Evolutionary conservation across 2,888 invertebrate species (phyloP).

Genomic region (Dolichopus griseipennis): DNA sequence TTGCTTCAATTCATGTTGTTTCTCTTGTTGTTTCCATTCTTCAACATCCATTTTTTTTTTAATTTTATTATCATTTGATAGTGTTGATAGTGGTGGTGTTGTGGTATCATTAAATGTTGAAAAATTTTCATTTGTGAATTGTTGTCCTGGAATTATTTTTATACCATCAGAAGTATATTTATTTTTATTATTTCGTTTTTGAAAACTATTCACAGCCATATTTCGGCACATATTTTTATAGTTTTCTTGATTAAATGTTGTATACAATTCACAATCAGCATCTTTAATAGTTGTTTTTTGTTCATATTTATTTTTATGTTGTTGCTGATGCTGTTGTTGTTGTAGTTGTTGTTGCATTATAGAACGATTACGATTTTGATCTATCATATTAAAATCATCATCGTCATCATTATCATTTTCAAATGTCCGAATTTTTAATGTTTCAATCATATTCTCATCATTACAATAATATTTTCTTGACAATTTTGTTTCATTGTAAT

Average conservation of each 20-base stretch:
- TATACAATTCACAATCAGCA: not conserved
- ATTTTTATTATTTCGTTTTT: not conserved
- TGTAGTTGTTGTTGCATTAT: constrained; percentile 10
- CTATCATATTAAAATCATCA: not conserved
- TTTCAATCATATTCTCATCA: not conserved
- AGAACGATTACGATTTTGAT: no score
- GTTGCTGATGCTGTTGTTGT: constrained; percentile 10
- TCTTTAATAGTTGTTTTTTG: not conserved
- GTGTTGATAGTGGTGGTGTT: not conserved
- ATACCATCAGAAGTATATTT: not conserved
- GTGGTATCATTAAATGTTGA: not conserved
- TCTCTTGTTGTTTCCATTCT: no score
- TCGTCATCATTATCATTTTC: not conserved
- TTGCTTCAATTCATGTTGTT: no score
- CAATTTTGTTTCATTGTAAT: not conserved
- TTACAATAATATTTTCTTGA: no score
- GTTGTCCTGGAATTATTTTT: not conserved
- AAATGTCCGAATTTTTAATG: not conserved
- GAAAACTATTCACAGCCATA: constrained; percentile 3
- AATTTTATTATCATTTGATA: not conserved
- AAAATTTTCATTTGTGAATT: not conserved
- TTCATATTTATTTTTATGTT: not conserved
- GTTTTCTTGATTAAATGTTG: constrained; percentile 1
- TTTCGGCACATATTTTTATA: not conserved
- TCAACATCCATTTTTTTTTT: no score